Base-by-base conservation (phyloP, 2,888 invertebrate genomes). In the Lepeophtheirus nordmannii region DNA sequence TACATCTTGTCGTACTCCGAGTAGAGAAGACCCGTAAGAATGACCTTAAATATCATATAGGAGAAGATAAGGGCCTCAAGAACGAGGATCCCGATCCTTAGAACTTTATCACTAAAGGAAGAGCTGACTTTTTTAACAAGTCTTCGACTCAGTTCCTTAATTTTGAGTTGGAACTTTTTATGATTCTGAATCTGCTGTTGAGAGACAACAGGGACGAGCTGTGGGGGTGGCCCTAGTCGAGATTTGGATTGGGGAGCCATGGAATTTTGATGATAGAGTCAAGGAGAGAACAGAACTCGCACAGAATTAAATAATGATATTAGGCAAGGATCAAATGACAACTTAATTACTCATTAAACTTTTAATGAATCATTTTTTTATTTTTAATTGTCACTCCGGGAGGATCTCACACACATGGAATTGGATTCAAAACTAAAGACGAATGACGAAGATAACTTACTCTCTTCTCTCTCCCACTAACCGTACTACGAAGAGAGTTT, bases 31-130 rank as follows among this genome's bases (percentile, higher is more conserved):
- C 53, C 53, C 53, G 53, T 46, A 5, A 46, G 2, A 8, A 46
- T 46, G 53, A 46, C 53, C 53, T 46, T 46, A 46, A 46, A 46
- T 46, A 46, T 46, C 53, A 46, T 46, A 46, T 46, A 46, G 53
- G 53, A 46, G 53, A 46, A 46, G 53, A 46, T 46, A 17, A 46
- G 53, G 8, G n/a, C 53, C 53, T 46, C 53, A 2, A 46, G 17
- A 46, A 46, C 17, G 53, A 46, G 53, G 53, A 46, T 46, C 3
- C n/a, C 53, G n/a, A 46, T 46, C 53, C 53, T 46, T 17, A 46
- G 17, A 46, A 46, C 14, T 14, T 14, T n/a, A 14, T 46, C 53
- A 46, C 53, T 46, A 30, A 30, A 30, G 30, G 30, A 30, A 14
- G 17, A 17, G 17, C 53, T 46, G n/a, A 46, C 14, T 17, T 17